These are phyloP conservation scores for Pantherophis vulpinus DNA, from an alignment of 2,797 vertebrate species.

Conservation along the genomic window DNA sequence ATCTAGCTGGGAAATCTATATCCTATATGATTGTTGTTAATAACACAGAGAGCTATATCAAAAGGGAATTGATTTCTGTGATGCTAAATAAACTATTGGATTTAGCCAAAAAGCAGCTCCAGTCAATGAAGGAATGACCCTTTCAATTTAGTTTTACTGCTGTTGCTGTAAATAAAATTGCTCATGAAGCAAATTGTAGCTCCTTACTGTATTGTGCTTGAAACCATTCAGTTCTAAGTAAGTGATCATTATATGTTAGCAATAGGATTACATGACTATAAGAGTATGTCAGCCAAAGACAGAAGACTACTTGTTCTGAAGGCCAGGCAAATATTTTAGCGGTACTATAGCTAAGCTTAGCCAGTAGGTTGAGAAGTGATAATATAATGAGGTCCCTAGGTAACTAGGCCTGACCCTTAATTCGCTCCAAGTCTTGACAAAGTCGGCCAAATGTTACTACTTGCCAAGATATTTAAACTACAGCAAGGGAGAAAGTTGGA, in stretches of 20 bases:
- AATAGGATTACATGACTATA: slow-evolving; percentile 45
- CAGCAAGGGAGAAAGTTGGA: background rate
- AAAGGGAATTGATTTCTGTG: slow-evolving; percentile 66
- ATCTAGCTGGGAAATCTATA: slow-evolving; percentile 61
- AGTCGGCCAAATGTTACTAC: background rate
- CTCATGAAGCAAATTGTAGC: slow-evolving; percentile 65
- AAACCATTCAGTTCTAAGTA: slow-evolving; percentile 59
- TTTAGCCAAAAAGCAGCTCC: slow-evolving; percentile 46
- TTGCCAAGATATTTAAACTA: background rate
- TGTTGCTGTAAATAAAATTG: slow-evolving; percentile 67
- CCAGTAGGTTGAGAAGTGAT: background rate
- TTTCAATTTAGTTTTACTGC: slow-evolving; percentile 64
- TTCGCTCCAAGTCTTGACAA: background rate
- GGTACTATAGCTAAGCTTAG: background rate
- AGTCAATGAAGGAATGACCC: slow-evolving; percentile 58
- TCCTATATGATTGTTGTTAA: slow-evolving; percentile 65
- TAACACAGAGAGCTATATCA: slow-evolving; percentile 65
- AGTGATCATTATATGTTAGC: slow-evolving; percentile 61
- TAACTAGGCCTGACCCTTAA: background rate
- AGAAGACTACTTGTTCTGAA: slow-evolving; percentile 64
- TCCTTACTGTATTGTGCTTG: slow-evolving; percentile 58
- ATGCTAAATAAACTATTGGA: slow-evolving; percentile 61
- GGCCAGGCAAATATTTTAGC: slow-evolving; percentile 51
- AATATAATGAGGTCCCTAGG: slow-evolving; percentile 35
- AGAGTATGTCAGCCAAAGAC: slow-evolving; percentile 54